Evolutionary conservation across 2,113 vertebrate species (phyloP).

Genomic region (Glaucomys volans): DNA sequence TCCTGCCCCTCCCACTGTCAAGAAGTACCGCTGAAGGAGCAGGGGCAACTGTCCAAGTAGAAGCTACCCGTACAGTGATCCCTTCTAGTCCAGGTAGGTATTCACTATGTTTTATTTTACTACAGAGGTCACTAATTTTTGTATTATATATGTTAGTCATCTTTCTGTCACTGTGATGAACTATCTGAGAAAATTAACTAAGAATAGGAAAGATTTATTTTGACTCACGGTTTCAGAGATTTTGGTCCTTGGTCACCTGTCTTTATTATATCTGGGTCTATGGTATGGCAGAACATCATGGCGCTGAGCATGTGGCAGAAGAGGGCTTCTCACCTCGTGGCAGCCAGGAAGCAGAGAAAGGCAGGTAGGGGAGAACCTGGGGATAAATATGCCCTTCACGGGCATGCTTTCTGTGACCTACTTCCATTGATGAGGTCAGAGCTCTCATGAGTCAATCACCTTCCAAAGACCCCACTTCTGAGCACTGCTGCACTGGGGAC

Average conservation of each 20-base stretch:
- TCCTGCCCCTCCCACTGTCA: neutral
- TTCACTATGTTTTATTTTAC: conserved; percentile 5
- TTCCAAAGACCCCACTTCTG: neutral
- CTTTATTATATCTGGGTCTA: too few species aligned
- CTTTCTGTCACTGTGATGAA: neutral
- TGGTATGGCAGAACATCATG: neutral
- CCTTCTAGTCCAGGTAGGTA: neutral
- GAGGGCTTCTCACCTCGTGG: neutral
- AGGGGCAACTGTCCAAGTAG: neutral
- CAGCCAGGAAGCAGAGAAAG: neutral
- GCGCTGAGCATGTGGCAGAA: neutral
- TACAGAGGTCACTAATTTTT: neutral
- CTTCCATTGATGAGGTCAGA: too few species aligned
- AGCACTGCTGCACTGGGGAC: neutral
- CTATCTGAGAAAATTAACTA: neutral
- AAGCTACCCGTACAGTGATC: neutral
- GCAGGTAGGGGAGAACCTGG: neutral
- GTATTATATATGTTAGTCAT: neutral
- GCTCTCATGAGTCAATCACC: too few species aligned
- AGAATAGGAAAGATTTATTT: neutral
- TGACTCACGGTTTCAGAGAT: neutral
- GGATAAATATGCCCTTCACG: too few species aligned
- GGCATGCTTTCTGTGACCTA: too few species aligned
- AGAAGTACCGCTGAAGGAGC: neutral
- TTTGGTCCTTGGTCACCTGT: too few species aligned